Conservation (phyloP, 2,113 vertebrate genomes). For the Rhipidura dahli region DNA sequence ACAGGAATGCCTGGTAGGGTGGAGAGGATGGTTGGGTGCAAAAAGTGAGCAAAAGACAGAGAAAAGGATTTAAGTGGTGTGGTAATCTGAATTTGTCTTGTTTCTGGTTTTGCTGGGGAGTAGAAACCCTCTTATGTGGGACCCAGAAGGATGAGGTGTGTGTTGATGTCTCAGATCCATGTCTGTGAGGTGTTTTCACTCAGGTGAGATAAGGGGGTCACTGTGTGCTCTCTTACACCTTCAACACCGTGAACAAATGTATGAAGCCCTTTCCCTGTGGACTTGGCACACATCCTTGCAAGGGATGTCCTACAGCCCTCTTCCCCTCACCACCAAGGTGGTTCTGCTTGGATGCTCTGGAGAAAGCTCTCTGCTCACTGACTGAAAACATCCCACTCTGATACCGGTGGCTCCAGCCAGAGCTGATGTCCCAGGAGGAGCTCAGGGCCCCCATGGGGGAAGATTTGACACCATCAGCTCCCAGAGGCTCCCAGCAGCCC, state of each 20-base stretch:
- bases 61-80: not conserved
- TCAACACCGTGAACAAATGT: rapidly evolving
- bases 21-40: not conserved
- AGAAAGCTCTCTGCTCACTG: not conserved
- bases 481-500: not conserved
- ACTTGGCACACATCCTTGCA: not conserved
- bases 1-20: not conserved
- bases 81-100: not conserved
- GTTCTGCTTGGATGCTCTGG: not conserved
- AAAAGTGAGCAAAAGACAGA: not conserved
- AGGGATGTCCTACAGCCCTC: not conserved
- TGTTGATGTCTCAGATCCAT: not conserved
- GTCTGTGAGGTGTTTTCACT: not conserved
- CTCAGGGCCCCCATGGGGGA: not conserved
- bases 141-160: not conserved
- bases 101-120: not conserved
- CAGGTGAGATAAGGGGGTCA: not conserved
- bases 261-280: not conserved
- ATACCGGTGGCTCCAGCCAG: not conserved
- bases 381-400: not conserved
- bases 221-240: not conserved
- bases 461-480: not conserved
- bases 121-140: not conserved
- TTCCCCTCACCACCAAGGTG: not conserved
- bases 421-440: not conserved